These are phyloP conservation scores for Proales similis DNA, from an alignment of 1,140 invertebrate species.

Conservation along the genomic window DNA sequence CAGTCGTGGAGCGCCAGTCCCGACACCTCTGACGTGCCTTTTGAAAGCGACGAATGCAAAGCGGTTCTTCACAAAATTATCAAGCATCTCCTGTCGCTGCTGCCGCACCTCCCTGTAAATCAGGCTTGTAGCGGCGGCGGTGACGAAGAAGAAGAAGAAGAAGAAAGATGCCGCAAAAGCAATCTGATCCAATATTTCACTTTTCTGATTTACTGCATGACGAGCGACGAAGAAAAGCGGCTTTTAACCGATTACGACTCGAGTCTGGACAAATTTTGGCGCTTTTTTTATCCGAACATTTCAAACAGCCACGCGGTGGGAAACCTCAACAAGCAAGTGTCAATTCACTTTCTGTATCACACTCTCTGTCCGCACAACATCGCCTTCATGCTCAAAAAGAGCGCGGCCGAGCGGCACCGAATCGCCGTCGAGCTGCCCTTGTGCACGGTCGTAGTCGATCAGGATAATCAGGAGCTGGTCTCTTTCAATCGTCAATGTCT, in stretches of 20 bases:
- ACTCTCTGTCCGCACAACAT: background rate
- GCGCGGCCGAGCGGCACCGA: background rate
- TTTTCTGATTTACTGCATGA: constrained; percentile 2
- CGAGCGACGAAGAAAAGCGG: background rate
- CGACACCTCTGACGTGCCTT: background rate
- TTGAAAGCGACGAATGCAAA: background rate
- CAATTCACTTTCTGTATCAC: constrained; percentile 18
- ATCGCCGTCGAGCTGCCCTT: constrained; percentile 4
- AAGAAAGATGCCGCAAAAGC: background rate
- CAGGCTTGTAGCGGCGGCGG: background rate
- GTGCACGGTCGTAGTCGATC: constrained; percentile 31
- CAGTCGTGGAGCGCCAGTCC: background rate
- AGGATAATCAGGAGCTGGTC: constrained; percentile 26
- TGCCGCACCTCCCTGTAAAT: background rate
- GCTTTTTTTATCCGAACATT: background rate
- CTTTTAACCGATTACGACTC: background rate
- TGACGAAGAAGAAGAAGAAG: too few species aligned
- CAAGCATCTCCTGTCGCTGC: background rate
- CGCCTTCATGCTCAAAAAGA: background rate
- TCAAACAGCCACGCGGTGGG: constrained; percentile 8
- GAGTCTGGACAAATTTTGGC: background rate
- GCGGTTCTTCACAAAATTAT: background rate
- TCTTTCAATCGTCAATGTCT: constrained; percentile 17
- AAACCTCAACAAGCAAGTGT: constrained; percentile 29
- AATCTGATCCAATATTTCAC: constrained; percentile 32